Evolutionary conservation across 2,888 invertebrate genomes (phyloP), one percentile per base, ranked within the genome.

Genomic region (Xestia c-nigrum): DNA sequence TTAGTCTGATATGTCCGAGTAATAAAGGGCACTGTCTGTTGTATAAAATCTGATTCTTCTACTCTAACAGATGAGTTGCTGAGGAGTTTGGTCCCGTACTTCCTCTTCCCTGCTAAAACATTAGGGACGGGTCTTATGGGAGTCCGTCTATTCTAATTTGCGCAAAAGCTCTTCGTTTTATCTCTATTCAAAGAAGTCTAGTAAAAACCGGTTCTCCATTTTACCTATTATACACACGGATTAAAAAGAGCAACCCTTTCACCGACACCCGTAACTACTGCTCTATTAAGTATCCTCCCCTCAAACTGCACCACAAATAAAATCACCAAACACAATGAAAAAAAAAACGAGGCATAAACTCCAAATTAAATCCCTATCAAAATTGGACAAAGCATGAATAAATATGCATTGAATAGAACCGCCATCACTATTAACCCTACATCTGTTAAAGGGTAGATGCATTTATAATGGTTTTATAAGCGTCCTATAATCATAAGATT

Each of bases 381-480:
- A 92, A 89, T 90, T 86, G 86, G 84, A 91, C 89, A 89, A 90
- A 90, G 90, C 88, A 87, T 89, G 88, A 91, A 93, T 91, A 92
- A 78, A 80, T 68, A 74, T 71, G 59, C 71, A 85, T 89, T 91
- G 91, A 92, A 94, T 92, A 92, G 91, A 91, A 89, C 86, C 90
- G 80, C 91, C 88, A 93, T 94, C 91, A 91, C 90, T 85, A 79
- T 85, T 89, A 91, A 91, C 80, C 80, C 83, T 72, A 87, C 94
- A 94, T 93, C 93, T 94, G 94, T 91, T 92, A 93, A 94, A 91
- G 94, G 94, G 93, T 95, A 95, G 94, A 96, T 96, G 94, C 82
- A 90, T 95, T 95, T 95, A 94, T 96, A 96, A 96, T 96, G 94
- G 93, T 90, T 90, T 95, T 96, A 94, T 96, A 96, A 90, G 87